These are phyloP conservation scores for Potorous gilbertii DNA, from an alignment of 2,797 vertebrate genomes.

Conservation along the genomic window DNA sequence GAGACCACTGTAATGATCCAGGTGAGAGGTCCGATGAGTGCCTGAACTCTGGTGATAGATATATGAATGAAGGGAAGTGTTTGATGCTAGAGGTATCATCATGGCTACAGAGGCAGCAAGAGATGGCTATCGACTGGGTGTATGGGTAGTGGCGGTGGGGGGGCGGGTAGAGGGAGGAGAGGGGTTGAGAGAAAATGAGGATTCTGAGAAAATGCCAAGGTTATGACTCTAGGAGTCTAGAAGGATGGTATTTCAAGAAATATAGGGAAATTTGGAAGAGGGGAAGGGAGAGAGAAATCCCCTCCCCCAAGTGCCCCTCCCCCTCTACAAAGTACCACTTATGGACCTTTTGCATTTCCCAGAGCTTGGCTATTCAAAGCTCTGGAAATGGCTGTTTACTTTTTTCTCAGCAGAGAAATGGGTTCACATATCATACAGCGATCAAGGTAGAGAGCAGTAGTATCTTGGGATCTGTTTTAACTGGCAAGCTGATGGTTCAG, in stretches of 20 bases:
- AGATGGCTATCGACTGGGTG: neutral
- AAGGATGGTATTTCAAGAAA: neutral
- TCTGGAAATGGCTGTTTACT: neutral
- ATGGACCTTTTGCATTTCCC: neutral
- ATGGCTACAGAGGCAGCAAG: neutral
- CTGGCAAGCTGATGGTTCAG: neutral
- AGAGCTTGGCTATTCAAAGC: neutral
- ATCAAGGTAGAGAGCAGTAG: neutral
- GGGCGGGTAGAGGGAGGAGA: too few species aligned
- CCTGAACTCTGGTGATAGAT: neutral
- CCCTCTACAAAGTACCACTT: neutral
- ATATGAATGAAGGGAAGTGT: neutral
- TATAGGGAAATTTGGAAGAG: neutral
- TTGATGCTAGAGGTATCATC: neutral
- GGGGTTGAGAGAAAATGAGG: neutral
- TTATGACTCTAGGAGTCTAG: neutral
- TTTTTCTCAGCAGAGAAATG: too few species aligned
- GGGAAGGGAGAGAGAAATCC: neutral
- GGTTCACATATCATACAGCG: neutral
- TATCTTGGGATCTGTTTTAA: neutral
- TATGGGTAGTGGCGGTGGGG: neutral
- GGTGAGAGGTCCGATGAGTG: neutral
- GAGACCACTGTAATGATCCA: neutral
- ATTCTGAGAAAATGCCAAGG: neutral
- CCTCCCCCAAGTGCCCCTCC: neutral